Base-by-base conservation (phyloP, 2,113 vertebrate species). In the Tyrannus savana region DNA sequence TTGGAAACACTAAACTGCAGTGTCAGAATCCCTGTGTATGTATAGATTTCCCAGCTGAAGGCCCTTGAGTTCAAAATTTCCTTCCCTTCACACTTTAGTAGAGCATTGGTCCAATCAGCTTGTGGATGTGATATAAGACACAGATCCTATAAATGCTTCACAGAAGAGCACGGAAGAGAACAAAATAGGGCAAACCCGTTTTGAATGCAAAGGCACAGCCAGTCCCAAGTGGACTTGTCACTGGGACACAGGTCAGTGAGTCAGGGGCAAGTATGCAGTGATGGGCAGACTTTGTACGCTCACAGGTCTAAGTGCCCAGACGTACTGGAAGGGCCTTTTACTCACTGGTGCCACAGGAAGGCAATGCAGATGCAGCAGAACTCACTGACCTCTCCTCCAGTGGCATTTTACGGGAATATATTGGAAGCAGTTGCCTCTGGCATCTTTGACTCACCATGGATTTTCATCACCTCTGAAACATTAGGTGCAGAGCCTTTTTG, bases 201-300 rank as follows among this genome's bases (percentile, higher is more conserved):
- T 39, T 71, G 39, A 85, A 31, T 72, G 14, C 19, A 41, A 11
- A 10, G 13, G 8, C 22, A 91, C 10, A 74, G 7, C 6, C 39
- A n/a, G 6, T 69, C 24, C 12, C 10, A n/a, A 39, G 14, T 3
- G 16, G 23, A 19, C 12, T 58, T 1, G 1, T 44, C 2, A 1
- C 0, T 5, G 16, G 31, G 17, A 50, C 47, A 56, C 6, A 23
- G 10, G 17, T 5, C 27, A 86, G 21, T 0, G 2, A 47, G 42
- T 50, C 25, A 77, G 12, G 6, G 28, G 31, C 7, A 44, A 35
- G 23, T 0, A 0, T 24, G 12, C 25, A 31, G 23, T 14, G 21
- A 19, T 25, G 24, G 9, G 5, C 24, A 44, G 71, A 71, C 14
- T 44, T 46, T 27, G 10, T 24, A 41, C 2, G 2, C 4, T 27